phyloP scores from a whole-genome alignment of 2,888 invertebrate genomes.

The Liposcelis brunnea region DNA sequence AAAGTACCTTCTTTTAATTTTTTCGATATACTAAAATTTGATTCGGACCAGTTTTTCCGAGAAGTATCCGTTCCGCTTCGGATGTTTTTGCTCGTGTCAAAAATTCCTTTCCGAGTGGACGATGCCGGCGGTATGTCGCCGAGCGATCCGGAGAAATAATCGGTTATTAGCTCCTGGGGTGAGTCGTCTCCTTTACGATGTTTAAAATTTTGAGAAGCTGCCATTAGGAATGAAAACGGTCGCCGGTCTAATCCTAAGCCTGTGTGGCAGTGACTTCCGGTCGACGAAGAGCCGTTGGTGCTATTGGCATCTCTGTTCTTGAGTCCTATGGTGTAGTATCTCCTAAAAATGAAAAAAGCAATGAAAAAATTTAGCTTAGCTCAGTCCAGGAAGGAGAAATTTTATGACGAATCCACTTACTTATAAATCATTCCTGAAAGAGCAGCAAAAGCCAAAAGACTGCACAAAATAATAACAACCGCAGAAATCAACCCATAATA shows the following conservation, averaged over 20 bases:
- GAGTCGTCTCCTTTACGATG: not conserved
- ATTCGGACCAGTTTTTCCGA: not conserved
- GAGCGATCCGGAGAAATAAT: not conserved
- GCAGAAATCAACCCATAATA: slow-evolving; percentile 72
- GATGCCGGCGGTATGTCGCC: not conserved
- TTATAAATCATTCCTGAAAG: slow-evolving; percentile 61
- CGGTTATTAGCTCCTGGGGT: not conserved
- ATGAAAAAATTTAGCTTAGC: no score
- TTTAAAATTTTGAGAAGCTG: slow-evolving; percentile 11
- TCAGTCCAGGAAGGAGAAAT: no score
- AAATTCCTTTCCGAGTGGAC: not conserved
- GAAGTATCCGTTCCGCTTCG: not conserved
- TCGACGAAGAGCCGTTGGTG: slow-evolving; percentile 21
- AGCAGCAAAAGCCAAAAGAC: slow-evolving; percentile 54
- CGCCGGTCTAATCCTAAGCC: not conserved
- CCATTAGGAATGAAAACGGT: slow-evolving; percentile 25
- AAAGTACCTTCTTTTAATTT: slow-evolving; percentile 1
- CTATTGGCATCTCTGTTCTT: slow-evolving; percentile 35
- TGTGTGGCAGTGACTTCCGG: not conserved
- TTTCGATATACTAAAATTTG: not conserved
- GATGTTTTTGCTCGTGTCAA: no score
- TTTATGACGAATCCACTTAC: no score
- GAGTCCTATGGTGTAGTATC: slow-evolving; percentile 60
- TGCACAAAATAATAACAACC: slow-evolving; percentile 53
- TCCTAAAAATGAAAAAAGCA: slow-evolving; percentile 32